Evolutionary conservation across 1,140 invertebrate species (phyloP).

Genomic region (Phthorimaea operculella): DNA sequence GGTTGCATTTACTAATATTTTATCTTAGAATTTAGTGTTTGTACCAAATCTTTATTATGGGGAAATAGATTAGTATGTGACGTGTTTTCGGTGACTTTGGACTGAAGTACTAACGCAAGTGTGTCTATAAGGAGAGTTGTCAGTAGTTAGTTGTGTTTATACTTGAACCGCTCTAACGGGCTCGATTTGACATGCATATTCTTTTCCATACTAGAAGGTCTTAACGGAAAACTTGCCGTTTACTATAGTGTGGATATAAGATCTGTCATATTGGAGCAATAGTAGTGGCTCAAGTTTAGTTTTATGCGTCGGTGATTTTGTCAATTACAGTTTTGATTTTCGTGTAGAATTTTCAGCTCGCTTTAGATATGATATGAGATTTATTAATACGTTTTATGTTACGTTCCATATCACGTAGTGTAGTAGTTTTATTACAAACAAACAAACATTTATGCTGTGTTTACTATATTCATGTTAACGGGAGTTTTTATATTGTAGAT

Average conservation of each 20-base stretch:
- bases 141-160: not conserved
- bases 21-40: constrained; percentile 57
- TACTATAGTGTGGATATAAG: no score
- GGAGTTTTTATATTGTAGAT: constrained; percentile 42
- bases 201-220: no score
- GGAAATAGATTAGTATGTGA: constrained; percentile 12
- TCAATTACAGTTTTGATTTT: constrained; percentile 49
- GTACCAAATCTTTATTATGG: constrained; percentile 53
- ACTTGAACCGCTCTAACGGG: no score
- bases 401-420: constrained; percentile 51
- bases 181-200: no score
- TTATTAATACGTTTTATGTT: constrained; percentile 27
- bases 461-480: constrained; percentile 43
- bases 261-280: no score
- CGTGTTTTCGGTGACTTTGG: not conserved
- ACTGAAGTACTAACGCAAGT: not conserved
- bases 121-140: not conserved
- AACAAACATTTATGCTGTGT: constrained; percentile 47
- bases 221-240: no score
- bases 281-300: constrained; percentile 16
- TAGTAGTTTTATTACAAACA: constrained; percentile 27
- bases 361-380: constrained; percentile 32
- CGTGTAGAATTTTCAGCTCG: constrained; percentile 23
- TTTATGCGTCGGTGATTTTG: constrained; percentile 40
- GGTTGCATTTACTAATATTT: constrained; percentile 66